Percentiles rank a stretch among this genome's conserved stretches.
These are phyloP conservation scores for Gadopsis marmoratus DNA, from an alignment of 2,797 vertebrate genomes.

Conservation along the genomic window DNA sequence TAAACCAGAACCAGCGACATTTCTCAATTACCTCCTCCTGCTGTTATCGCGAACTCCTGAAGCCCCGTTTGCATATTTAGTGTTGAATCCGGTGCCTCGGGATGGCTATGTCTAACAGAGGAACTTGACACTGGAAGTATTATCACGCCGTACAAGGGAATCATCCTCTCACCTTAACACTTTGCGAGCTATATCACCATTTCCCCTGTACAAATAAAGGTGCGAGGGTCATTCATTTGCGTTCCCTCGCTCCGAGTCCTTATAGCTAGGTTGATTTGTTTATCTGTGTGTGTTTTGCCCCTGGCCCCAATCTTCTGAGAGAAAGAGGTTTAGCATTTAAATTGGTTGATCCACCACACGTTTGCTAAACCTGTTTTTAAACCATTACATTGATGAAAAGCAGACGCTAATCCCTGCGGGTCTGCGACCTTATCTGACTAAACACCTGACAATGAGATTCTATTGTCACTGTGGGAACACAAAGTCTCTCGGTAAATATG, in stretches of 20 bases:
- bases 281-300: constrained; percentile 84
- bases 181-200: constrained; percentile 83
- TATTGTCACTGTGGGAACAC: constrained; percentile 74
- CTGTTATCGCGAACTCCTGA: constrained; percentile 51
- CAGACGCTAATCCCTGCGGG: constrained; percentile 79
- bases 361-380: constrained; percentile 83
- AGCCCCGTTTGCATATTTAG: constrained; percentile 49
- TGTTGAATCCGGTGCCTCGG: constrained; percentile 30
- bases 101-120: constrained; percentile 29
- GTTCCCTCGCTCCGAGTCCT: constrained; percentile 85
- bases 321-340: constrained; percentile 86
- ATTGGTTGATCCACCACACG: constrained; percentile 80
- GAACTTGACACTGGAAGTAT: constrained; percentile 58
- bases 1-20: constrained; percentile 57
- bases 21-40: constrained; percentile 39
- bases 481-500: constrained; percentile 58
- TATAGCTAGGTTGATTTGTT: constrained; percentile 88
- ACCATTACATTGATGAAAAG: constrained; percentile 83
- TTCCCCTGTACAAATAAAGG: constrained; percentile 85
- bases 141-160: constrained; percentile 81
- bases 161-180: constrained; percentile 81
- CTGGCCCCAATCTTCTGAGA: constrained; percentile 79
- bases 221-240: constrained; percentile 89
- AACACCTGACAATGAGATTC: constrained; percentile 84
- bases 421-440: constrained; percentile 82